A percentile compares a stretch with the other conserved stretches of the same genome.
Conservation (phyloP, 92 coral and sea anemone species). For the Actinostola sp. region DNA sequence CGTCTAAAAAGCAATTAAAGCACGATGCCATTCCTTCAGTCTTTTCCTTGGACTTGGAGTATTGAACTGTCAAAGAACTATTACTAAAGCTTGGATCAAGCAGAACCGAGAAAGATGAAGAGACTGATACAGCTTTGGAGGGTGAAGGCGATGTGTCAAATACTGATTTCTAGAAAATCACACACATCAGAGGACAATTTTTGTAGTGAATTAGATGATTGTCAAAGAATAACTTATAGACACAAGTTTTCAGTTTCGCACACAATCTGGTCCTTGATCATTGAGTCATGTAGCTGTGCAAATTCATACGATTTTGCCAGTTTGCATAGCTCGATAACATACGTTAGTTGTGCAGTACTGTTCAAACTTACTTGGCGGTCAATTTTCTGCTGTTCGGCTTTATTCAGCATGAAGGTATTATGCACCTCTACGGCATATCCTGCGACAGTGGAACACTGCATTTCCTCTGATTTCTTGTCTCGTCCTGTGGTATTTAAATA, state of each 20-base stretch:
- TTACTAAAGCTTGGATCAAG: background rate
- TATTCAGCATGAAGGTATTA: slow-evolving; percentile 28
- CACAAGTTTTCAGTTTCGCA: slow-evolving; percentile 40
- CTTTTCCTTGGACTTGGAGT: slow-evolving; percentile 40
- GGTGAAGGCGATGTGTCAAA: slow-evolving; percentile 17
- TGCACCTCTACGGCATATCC: slow-evolving; percentile 35
- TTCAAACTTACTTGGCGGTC: slow-evolving; percentile 21
- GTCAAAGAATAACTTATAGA: slow-evolving; percentile 27
- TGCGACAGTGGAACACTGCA: slow-evolving; percentile 44
- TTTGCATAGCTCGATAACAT: slow-evolving; percentile 35
- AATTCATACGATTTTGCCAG: too few relatives aligned
- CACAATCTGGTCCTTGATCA: slow-evolving; percentile 30
- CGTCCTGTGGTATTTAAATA: slow-evolving; percentile 38
- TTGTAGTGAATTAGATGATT: slow-evolving; percentile 11
- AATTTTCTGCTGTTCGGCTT: slow-evolving; percentile 23
- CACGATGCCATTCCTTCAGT: slow-evolving; percentile 42
- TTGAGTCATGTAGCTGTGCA: slow-evolving; percentile 27
- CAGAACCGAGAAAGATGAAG: slow-evolving; percentile 26
- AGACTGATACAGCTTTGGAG: slow-evolving; percentile 46
- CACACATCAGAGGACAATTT: slow-evolving; percentile 46
- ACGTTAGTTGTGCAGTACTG: slow-evolving; percentile 41
- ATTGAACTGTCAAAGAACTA: background rate
- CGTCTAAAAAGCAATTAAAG: slow-evolving; percentile 27
- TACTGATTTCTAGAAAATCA: slow-evolving; percentile 20
- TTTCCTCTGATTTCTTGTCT: slow-evolving; percentile 30